A percentile compares a stretch with the other conserved stretches of the same genome.
These are phyloP conservation scores for Heterodera carotae DNA, from an alignment of 1,140 invertebrate species.

Conservation along the genomic window DNA sequence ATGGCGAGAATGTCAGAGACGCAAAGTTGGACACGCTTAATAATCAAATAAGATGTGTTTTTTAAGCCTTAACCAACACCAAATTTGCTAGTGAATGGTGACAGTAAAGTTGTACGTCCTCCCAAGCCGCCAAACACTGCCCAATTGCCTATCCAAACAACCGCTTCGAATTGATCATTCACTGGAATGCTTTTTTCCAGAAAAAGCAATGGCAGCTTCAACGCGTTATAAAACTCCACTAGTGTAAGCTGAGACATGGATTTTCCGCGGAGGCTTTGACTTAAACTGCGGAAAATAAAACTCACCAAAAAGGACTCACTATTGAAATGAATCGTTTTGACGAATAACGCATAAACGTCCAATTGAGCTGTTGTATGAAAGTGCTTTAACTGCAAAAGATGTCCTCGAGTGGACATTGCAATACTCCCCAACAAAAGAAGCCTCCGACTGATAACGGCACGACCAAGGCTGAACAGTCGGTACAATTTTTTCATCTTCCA, in stretches of 20 bases:
- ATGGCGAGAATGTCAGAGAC: conserved; percentile 33
- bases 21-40: conserved; percentile 40
- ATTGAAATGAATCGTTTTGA: not conserved
- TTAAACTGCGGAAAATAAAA: too few species aligned
- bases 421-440: not conserved
- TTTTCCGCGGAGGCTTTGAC: too few species aligned
- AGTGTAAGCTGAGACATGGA: conserved; percentile 4
- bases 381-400: not conserved
- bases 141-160: conserved; percentile 45
- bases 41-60: conserved; percentile 7
- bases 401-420: not conserved
- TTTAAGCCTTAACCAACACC: conserved; percentile 9
- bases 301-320: not conserved
- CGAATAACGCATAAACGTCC: not conserved
- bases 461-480: not conserved
- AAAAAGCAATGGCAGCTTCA: conserved; percentile 40
- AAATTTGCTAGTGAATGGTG: conserved; percentile 31
- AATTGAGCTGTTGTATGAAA: not conserved
- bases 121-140: conserved; percentile 35
- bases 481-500: not conserved
- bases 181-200: conserved; percentile 49
- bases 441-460: not conserved
- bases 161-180: conserved; percentile 29
- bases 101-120: conserved; percentile 23
- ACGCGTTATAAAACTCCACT: conserved; percentile 52